These are phyloP conservation scores for Petrocephalus microphthalmus DNA, from an alignment of 2,113 vertebrate genomes.

Conservation along the genomic window DNA sequence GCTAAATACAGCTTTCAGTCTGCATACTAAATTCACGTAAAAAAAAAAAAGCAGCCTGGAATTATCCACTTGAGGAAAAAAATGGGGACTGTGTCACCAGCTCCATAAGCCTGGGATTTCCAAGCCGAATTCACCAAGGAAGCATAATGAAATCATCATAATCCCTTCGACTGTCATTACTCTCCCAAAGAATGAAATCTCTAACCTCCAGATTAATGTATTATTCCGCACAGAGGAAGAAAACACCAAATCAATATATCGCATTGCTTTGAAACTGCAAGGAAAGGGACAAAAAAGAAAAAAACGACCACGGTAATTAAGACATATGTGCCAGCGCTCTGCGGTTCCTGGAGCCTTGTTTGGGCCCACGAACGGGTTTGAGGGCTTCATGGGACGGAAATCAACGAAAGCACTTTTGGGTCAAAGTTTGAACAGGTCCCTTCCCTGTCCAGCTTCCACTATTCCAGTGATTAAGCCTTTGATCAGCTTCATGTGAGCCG, in stretches of 20 bases:
- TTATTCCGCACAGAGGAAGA: slow-evolving; percentile 56
- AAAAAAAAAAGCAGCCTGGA: not conserved
- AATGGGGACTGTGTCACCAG: slow-evolving; percentile 29
- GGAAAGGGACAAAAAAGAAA: slow-evolving; percentile 21
- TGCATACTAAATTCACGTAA: not conserved
- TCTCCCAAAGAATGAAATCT: slow-evolving; percentile 35
- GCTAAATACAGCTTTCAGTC: not conserved
- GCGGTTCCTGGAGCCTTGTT: too few relatives aligned
- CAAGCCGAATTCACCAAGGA: slow-evolving; percentile 47
- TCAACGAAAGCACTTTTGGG: not conserved
- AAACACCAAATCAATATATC: slow-evolving; percentile 55
- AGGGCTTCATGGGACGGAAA: not conserved
- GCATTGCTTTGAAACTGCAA: slow-evolving; percentile 33
- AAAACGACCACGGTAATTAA: slow-evolving; percentile 27
- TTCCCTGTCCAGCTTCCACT: not conserved
- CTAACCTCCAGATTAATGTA: slow-evolving; percentile 44
- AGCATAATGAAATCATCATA: slow-evolving; percentile 58
- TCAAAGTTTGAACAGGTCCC: not conserved
- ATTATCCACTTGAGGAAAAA: slow-evolving; percentile 27
- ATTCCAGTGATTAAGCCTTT: not conserved
- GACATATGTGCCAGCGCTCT: slow-evolving; percentile 22
- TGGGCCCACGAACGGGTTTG: not conserved
- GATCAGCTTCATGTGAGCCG: not conserved
- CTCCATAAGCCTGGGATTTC: slow-evolving; percentile 49
- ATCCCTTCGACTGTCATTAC: slow-evolving; percentile 40